Percentiles rank a stretch among this genome's conserved stretches.
These are phyloP conservation scores for Lutjanus erythropterus DNA, from an alignment of 2,113 vertebrate genomes.

Conservation along the genomic window DNA sequence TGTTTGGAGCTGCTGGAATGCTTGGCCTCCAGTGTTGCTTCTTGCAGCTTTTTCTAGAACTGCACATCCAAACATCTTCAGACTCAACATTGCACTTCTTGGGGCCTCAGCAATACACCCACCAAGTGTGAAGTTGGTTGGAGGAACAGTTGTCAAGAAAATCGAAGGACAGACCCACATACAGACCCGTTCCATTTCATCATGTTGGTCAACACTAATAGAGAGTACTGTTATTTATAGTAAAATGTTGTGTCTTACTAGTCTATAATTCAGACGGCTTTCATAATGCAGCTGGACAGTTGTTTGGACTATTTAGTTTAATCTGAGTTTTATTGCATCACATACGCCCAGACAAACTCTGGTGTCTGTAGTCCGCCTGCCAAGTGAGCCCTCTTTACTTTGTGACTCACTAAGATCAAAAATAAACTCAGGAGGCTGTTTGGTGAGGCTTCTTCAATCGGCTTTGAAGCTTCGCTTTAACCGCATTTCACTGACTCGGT, in stretches of 20 bases:
- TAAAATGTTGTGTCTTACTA: neutral
- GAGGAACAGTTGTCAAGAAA: too few species aligned
- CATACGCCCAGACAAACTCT: neutral
- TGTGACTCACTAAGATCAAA: constrained; percentile 41
- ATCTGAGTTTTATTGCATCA: constrained; percentile 10
- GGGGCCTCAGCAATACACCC: too few species aligned
- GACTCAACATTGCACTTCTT: too few species aligned
- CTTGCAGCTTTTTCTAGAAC: too few species aligned
- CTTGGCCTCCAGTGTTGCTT: too few species aligned
- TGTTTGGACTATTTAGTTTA: constrained; percentile 11
- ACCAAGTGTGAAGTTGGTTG: too few species aligned
- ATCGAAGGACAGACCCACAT: too few species aligned
- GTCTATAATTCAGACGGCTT: neutral
- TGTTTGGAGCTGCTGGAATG: too few species aligned
- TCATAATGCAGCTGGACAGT: neutral
- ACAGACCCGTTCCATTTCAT: too few species aligned
- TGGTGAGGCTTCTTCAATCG: constrained; percentile 25
- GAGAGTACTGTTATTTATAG: neutral
- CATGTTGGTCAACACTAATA: too few species aligned
- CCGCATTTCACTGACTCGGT: neutral
- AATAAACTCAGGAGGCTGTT: constrained; percentile 45
- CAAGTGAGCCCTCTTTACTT: neutral
- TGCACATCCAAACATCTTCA: too few species aligned
- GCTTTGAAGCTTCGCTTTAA: constrained; percentile 36
- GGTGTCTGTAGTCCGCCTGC: neutral